A percentile compares a stretch with the other conserved stretches of the same genome.
These are phyloP conservation scores for Arenaria interpres DNA, from an alignment of 2,113 vertebrate species.

Conservation along the genomic window DNA sequence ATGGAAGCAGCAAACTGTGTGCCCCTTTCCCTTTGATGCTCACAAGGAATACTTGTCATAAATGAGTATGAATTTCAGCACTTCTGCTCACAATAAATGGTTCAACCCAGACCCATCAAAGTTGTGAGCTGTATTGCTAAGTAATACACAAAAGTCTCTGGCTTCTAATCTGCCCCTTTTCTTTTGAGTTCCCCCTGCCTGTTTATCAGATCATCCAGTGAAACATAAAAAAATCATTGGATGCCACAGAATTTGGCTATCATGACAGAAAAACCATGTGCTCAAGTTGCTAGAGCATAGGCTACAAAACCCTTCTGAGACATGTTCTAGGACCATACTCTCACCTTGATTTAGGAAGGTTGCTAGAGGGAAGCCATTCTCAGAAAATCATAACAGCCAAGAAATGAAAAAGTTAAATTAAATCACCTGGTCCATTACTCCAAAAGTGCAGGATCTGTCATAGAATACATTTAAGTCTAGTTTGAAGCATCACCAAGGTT, in stretches of 20 bases:
- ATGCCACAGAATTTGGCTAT: not conserved
- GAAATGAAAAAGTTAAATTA: not conserved
- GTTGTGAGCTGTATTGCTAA: not conserved
- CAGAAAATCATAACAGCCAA: not conserved
- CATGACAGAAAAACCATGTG: not conserved
- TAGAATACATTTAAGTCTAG: not conserved
- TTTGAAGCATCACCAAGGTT: not conserved
- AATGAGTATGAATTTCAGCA: not conserved
- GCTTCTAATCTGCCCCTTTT: not conserved
- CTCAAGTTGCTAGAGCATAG: not conserved
- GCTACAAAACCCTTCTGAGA: not conserved
- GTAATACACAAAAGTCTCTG: not conserved
- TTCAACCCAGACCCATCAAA: not conserved
- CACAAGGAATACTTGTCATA: not conserved
- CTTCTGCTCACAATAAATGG: not conserved
- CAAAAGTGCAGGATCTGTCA: not conserved
- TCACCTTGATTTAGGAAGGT: not conserved
- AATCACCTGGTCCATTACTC: not conserved
- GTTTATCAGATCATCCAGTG: not conserved
- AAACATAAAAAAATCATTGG: not conserved
- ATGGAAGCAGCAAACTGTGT: not conserved
- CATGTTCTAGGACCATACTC: accelerated
- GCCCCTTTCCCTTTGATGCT: not conserved
- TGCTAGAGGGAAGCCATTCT: not conserved
- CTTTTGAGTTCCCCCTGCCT: not conserved